Evolutionary conservation across 2,888 invertebrate genomes (phyloP), one percentile per base, ranked within the genome.

Genomic region (Fragum sueziense): DNA sequence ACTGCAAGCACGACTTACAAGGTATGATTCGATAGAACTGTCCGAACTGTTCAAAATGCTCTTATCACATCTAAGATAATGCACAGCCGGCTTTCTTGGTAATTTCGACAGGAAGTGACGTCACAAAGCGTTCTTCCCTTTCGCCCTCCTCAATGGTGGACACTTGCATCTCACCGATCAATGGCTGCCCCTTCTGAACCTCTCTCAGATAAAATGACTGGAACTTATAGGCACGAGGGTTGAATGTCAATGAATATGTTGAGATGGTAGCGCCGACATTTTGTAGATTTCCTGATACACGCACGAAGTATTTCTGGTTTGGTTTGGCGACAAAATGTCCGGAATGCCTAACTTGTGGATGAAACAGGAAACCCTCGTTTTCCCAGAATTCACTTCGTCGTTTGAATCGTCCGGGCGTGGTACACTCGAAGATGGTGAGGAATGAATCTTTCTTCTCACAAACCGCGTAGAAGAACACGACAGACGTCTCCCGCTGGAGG

Each of bases 271-370:
- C n/a, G 7, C 71, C 78, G 9, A 74, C 68, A 41, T 74, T 61
- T 47, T 80, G 72, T 9, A 84, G 47, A 47, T 84, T 84, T 34
- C 82, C 84, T 1, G 75, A 70, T 1, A 84, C 59, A 17, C 65
- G 59, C 47, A 84, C 78, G 57, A 74, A 75, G 67, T 74, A 84
- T 59, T 41, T 61, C 54, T 84, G 82, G 57, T 84, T 84, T 22
- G 84, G 84, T 59, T 52, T 76, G 11, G 82, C 79, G 20, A 75
- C 70, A 68, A 82, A 84, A 65, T 82, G 82, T n/a, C 82, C 84
- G 1, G 84, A 84, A 71, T 84, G 84, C n/a, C 74, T 59, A 9
- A 84, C 51, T 31, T 82, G 73, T 6, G 79, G 74, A 31, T 84
- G 84, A 22, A 84, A 70, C 11, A 61, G 62, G 54, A 84, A 84